A percentile compares a stretch with the other conserved stretches of the same genome.
These are phyloP conservation scores for Lepetodrilus schrolli DNA, from an alignment of 2,888 invertebrate genomes.

Conservation along the genomic window DNA sequence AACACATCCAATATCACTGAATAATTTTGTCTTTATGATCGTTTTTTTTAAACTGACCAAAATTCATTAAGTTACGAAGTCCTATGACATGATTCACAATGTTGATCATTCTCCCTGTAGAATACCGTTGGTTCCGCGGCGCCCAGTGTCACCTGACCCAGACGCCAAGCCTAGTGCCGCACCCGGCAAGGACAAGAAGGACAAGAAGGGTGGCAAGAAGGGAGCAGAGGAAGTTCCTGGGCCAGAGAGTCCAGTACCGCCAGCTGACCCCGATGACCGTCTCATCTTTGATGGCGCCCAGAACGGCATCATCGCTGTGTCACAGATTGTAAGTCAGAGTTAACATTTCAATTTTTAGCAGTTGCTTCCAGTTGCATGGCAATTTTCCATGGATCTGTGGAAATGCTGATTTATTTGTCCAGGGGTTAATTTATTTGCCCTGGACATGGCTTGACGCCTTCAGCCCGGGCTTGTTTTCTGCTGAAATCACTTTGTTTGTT, in stretches of 20 bases:
- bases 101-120: constrained; percentile 43
- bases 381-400: no score
- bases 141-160: constrained; percentile 68
- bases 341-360: neutral
- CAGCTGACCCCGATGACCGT: constrained; percentile 71
- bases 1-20: no score
- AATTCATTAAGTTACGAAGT: neutral
- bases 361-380: no score
- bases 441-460: no score
- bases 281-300: constrained; percentile 69
- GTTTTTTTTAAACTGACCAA: no score
- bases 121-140: constrained; percentile 72
- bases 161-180: constrained; percentile 63
- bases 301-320: constrained; percentile 55
- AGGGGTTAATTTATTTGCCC: no score
- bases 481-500: no score
- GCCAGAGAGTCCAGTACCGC: constrained; percentile 66
- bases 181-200: constrained; percentile 59
- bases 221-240: constrained; percentile 48
- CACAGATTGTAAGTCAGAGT: constrained; percentile 65
- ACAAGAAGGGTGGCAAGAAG: constrained; percentile 55
- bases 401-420: no score
- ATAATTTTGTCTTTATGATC: no score
- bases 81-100: neutral
- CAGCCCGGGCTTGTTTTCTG: no score